These are phyloP conservation scores for Protobothrops flavoviridis DNA, from an alignment of 2,113 vertebrate genomes.

Conservation along the genomic window DNA sequence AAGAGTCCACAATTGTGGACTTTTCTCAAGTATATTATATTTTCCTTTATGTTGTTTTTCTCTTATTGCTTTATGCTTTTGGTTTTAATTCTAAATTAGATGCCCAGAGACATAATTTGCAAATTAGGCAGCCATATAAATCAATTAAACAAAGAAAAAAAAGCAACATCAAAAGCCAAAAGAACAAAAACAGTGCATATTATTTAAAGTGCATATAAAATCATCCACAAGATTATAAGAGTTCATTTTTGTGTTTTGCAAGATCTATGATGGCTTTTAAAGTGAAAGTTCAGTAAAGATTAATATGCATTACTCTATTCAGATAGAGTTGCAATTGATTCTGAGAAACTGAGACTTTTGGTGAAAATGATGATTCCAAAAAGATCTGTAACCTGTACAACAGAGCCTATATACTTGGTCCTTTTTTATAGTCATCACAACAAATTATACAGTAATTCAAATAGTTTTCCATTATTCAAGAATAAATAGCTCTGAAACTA, in stretches of 20 bases:
- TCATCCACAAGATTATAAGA: background rate
- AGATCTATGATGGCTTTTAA: background rate
- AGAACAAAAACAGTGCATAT: background rate
- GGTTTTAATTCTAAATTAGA: background rate
- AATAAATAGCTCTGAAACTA: conserved; percentile 3
- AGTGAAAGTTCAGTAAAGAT: background rate
- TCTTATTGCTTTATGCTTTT: background rate
- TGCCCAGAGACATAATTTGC: background rate
- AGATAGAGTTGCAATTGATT: background rate
- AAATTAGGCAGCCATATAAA: background rate
- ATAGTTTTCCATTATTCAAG: background rate
- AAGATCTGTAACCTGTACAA: background rate
- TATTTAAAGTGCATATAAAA: background rate
- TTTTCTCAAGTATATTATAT: background rate
- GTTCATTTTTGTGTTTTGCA: background rate
- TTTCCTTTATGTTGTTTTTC: background rate
- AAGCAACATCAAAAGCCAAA: background rate
- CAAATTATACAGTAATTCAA: background rate
- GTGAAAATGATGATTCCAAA: background rate
- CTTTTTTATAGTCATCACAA: background rate
- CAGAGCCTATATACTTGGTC: background rate
- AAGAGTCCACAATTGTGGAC: background rate
- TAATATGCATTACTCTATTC: background rate
- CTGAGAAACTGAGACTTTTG: background rate
- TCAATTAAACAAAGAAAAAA: background rate